Conservation (phyloP, 1,140 invertebrate genomes). For the Bombyx mori region DNA sequence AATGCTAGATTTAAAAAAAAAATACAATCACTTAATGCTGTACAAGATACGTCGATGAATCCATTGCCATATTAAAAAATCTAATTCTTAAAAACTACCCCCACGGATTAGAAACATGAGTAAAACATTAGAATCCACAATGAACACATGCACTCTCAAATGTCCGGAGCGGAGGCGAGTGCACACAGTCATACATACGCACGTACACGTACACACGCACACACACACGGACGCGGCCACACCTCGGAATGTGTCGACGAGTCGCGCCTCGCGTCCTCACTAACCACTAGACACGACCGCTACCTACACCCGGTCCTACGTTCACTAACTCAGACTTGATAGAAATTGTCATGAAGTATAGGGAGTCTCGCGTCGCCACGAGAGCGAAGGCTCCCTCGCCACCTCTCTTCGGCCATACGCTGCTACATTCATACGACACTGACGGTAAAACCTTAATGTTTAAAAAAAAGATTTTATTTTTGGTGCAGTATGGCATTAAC, state of each 20-base stretch:
- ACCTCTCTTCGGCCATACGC: too few relatives aligned
- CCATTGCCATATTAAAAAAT: constrained; percentile 41
- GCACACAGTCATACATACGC: constrained; percentile 5
- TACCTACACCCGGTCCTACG: not conserved
- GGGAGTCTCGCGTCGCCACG: constrained; percentile 29
- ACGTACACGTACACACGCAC: constrained; percentile 3
- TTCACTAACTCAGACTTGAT: constrained; percentile 57
- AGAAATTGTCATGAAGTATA: constrained; percentile 55
- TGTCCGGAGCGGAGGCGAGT: constrained; percentile 3
- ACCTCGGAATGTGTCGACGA: constrained; percentile 27
- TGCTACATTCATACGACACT: too few relatives aligned
- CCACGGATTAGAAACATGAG: constrained; percentile 51
- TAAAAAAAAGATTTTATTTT: too few relatives aligned
- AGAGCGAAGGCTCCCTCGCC: too few relatives aligned
- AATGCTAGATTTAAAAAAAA: constrained; percentile 37
- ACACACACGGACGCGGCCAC: not conserved
- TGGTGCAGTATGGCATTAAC: too few relatives aligned
- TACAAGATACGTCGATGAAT: constrained; percentile 42
- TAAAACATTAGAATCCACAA: constrained; percentile 57
- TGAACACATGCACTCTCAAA: constrained; percentile 50
- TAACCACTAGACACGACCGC: constrained; percentile 1
- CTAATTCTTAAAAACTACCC: constrained; percentile 40
- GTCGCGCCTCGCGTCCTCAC: constrained; percentile 1
- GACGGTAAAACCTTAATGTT: too few relatives aligned
- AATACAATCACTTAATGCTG: constrained; percentile 47